phyloP scores from a whole-genome alignment of 2,888 invertebrate species.

The Cephus pulcher region DNA sequence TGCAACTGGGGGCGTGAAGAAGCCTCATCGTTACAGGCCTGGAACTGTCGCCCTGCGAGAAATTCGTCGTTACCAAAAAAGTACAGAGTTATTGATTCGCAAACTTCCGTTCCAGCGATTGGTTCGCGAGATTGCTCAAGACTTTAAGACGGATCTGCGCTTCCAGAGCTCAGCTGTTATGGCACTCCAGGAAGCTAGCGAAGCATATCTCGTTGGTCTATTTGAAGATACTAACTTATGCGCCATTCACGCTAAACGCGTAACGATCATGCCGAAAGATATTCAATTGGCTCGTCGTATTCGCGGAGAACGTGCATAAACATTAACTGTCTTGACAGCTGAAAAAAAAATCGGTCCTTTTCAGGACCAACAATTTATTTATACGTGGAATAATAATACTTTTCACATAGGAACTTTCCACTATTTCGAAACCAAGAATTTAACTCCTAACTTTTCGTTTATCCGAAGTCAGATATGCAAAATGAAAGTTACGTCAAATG shows the following conservation, averaged over 20 bases:
- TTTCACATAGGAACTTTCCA: background rate
- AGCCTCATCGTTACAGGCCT: slow-evolving; percentile 78
- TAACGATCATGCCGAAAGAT: slow-evolving; percentile 75
- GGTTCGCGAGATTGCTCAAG: slow-evolving; percentile 80
- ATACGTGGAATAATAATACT: background rate
- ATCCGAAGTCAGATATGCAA: background rate
- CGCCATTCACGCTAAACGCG: slow-evolving; percentile 80
- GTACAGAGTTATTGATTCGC: slow-evolving; percentile 77
- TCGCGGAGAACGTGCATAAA: slow-evolving; percentile 45
- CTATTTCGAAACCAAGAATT: background rate
- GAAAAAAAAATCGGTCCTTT: slow-evolving; percentile 28
- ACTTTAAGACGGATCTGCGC: slow-evolving; percentile 78
- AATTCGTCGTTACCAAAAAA: slow-evolving; percentile 80
- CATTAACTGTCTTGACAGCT: slow-evolving; percentile 19
- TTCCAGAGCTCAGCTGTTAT: slow-evolving; percentile 80
- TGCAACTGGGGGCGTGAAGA: slow-evolving; percentile 79
- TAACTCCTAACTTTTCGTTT: background rate
- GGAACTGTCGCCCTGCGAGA: slow-evolving; percentile 79
- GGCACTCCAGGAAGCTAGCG: slow-evolving; percentile 75
- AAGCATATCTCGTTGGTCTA: slow-evolving; percentile 75
- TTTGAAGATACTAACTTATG: slow-evolving; percentile 84
- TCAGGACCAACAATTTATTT: slow-evolving; percentile 19
- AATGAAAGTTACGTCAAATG: background rate
- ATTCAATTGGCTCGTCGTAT: slow-evolving; percentile 69
- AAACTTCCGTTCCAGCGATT: slow-evolving; percentile 80